These are phyloP conservation scores for Lycophotia porphyrea DNA, from an alignment of 2,888 invertebrate species.

Conservation along the genomic window DNA sequence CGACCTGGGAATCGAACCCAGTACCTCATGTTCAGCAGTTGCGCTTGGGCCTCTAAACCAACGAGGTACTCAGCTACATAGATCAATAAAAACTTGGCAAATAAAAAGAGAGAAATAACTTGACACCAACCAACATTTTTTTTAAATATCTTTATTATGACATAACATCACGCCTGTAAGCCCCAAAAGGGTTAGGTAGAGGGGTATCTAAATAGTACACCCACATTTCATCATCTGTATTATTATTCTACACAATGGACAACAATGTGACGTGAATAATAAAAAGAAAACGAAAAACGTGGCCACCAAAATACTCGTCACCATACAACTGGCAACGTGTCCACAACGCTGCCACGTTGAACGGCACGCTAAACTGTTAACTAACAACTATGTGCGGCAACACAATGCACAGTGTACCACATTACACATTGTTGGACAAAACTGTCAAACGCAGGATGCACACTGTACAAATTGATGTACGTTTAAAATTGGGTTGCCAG, in stretches of 20 bases:
- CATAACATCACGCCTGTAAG: too few relatives aligned
- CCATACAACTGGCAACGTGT: background rate
- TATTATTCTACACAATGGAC: background rate
- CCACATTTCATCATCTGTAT: too few relatives aligned
- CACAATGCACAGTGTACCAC: conserved; percentile 42
- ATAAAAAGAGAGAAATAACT: too few relatives aligned
- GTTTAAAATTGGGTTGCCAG: conserved; percentile 26
- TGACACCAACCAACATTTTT: too few relatives aligned
- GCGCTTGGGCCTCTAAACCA: too few relatives aligned
- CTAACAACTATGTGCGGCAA: background rate
- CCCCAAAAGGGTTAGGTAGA: too few relatives aligned
- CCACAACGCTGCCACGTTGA: conserved; percentile 18
- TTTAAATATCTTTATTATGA: too few relatives aligned
- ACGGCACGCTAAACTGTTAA: conserved; percentile 22
- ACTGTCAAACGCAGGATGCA: conserved; percentile 45
- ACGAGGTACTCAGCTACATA: too few relatives aligned
- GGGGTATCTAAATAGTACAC: too few relatives aligned
- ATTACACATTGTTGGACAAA: conserved; percentile 35
- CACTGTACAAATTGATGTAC: conserved; percentile 25
- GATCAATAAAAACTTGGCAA: too few relatives aligned
- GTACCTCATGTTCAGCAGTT: too few relatives aligned
- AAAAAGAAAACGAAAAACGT: background rate
- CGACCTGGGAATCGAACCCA: too few relatives aligned
- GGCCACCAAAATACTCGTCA: background rate
- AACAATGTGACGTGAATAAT: background rate